Evolutionary conservation across 2,113 vertebrate species (phyloP).

Genomic region (Hyperoodon ampullatus): DNA sequence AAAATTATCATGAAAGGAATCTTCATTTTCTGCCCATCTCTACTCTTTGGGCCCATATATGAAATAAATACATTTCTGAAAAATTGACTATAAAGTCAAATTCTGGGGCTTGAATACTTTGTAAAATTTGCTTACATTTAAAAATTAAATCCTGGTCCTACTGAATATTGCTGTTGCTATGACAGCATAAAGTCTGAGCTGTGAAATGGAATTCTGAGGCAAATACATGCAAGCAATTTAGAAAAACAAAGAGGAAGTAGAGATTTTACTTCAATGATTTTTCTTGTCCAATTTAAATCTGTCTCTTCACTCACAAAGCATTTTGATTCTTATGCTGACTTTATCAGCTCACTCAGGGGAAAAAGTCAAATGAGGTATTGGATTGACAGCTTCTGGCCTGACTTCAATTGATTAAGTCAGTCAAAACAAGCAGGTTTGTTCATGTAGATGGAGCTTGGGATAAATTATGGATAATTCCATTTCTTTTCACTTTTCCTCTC

Average conservation of each 20-base stretch:
- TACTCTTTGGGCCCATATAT: not conserved
- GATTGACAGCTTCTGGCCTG: not conserved
- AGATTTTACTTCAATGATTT: not conserved
- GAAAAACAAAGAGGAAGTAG: not conserved
- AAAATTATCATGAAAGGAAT: not conserved
- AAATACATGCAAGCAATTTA: not conserved
- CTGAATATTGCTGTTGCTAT: not conserved
- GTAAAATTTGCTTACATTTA: not conserved
- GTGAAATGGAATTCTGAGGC: not conserved
- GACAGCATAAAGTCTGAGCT: not conserved
- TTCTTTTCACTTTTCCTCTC: not conserved
- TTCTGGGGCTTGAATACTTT: not conserved
- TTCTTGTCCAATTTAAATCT: not conserved
- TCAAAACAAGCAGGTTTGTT: not conserved
- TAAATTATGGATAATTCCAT: not conserved
- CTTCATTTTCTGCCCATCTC: not conserved
- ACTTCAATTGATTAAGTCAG: not conserved
- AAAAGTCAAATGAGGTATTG: not conserved
- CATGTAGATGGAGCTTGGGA: not conserved
- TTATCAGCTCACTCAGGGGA: not conserved
- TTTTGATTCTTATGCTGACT: not conserved
- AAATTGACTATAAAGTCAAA: not conserved
- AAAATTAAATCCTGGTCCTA: not conserved
- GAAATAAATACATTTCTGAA: not conserved
- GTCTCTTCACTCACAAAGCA: not conserved